Conservation (phyloP, 2,113 vertebrate species). For the Datnioides undecimradiatus region DNA sequence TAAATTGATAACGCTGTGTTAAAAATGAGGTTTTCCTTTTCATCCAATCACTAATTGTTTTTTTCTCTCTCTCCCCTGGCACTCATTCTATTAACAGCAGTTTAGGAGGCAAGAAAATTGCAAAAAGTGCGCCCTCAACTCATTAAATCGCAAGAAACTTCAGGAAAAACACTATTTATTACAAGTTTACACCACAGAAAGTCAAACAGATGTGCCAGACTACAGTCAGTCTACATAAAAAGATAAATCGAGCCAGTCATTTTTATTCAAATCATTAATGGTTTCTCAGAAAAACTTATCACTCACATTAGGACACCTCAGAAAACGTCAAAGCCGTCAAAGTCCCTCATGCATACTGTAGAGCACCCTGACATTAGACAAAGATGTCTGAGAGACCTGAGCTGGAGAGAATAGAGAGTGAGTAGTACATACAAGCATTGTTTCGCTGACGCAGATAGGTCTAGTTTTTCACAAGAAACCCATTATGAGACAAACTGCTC, state of each 20-base stretch:
- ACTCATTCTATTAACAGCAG: background rate
- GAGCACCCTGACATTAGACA: slow-evolving; percentile 7
- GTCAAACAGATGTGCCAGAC: background rate
- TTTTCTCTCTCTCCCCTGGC: slow-evolving; percentile 11
- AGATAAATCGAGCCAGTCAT: background rate
- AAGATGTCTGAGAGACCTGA: slow-evolving; percentile 1
- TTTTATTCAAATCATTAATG: slow-evolving; percentile 6
- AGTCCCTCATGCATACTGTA: background rate
- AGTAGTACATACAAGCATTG: background rate
- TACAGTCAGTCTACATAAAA: background rate
- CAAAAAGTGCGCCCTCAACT: background rate
- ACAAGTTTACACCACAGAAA: background rate
- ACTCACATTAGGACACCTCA: background rate
- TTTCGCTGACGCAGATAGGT: slow-evolving; percentile 2
- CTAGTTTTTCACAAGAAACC: background rate
- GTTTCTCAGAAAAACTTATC: slow-evolving; percentile 20
- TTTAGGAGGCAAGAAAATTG: slow-evolving; percentile 2
- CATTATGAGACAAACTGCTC: background rate
- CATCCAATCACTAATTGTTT: slow-evolving; percentile 19
- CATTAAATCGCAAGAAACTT: slow-evolving; percentile 3
- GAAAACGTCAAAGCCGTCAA: slow-evolving; percentile 1
- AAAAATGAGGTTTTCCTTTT: slow-evolving; percentile 38
- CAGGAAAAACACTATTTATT: background rate
- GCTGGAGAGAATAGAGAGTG: background rate
- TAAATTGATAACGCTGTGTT: slow-evolving; percentile 35